Percentiles rank a stretch among this genome's conserved stretches.
phyloP scores from a whole-genome alignment of 2,888 invertebrate genomes.

The Platycheirus rosarum region DNA sequence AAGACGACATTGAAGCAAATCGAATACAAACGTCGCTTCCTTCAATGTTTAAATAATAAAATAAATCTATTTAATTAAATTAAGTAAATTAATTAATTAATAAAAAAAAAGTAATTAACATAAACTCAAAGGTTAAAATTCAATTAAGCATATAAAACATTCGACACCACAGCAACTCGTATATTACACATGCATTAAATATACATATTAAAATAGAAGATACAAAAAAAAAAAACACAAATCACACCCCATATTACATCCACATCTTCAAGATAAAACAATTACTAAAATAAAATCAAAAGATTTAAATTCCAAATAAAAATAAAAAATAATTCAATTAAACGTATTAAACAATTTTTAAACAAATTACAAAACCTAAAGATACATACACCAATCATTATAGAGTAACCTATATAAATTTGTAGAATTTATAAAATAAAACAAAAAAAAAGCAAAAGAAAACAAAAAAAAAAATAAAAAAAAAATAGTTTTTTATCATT shows the following conservation, averaged over 20 bases:
- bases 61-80: conserved; percentile 74
- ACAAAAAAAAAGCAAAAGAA: conserved; percentile 46
- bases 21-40: conserved; percentile 75
- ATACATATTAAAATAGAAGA: conserved; percentile 50
- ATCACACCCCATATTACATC: conserved; percentile 40
- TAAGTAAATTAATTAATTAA: conserved; percentile 76
- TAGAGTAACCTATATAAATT: conserved; percentile 75
- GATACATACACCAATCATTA: conserved; percentile 76
- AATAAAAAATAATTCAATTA: conserved; percentile 47
- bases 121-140: conserved; percentile 67
- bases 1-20: conserved; percentile 76
- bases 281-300: conserved; percentile 50
- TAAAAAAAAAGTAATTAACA: conserved; percentile 28
- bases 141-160: conserved; percentile 68
- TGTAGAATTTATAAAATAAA: conserved; percentile 72
- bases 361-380: conserved; percentile 71
- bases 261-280: conserved; percentile 30
- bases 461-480: too few species aligned
- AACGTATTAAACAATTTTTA: conserved; percentile 52
- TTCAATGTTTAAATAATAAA: conserved; percentile 77
- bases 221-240: conserved; percentile 20
- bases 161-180: conserved; percentile 54
- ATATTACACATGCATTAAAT: conserved; percentile 54
- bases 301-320: conserved; percentile 54
- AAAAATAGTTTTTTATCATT: too few species aligned